phyloP scores from a whole-genome alignment of 2,797 vertebrate species.

The Enteromius trimaculatus region DNA sequence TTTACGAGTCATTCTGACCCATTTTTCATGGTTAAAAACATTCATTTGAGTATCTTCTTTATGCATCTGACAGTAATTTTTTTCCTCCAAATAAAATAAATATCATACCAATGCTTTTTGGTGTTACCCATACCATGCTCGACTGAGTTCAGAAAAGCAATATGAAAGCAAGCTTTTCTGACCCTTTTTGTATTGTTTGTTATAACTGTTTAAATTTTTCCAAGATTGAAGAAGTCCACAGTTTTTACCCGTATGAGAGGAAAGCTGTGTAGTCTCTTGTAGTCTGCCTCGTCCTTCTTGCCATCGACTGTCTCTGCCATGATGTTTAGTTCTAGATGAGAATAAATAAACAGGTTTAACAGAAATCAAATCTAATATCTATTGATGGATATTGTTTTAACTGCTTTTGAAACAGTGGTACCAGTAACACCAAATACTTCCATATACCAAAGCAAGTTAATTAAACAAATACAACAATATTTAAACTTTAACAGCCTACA shows the following conservation, averaged over 20 bases:
- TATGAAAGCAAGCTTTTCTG: not conserved
- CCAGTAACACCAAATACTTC: not conserved
- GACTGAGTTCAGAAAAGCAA: not conserved
- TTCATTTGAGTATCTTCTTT: not conserved
- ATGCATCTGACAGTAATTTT: not conserved
- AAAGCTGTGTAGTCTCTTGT: constrained; percentile 85
- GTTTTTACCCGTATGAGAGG: constrained; percentile 83
- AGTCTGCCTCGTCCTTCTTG: constrained; percentile 85
- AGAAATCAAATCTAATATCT: not conserved
- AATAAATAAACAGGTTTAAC: not conserved
- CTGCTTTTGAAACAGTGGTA: not conserved
- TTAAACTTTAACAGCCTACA: no score
- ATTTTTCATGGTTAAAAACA: not conserved
- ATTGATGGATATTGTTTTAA: no score
- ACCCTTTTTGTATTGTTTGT: not conserved
- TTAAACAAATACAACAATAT: not conserved
- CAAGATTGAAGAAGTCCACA: not conserved
- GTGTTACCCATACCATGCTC: not conserved
- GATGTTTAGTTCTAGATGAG: not conserved
- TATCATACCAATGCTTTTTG: not conserved
- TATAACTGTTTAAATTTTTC: no score
- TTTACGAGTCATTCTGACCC: not conserved
- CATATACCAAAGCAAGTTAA: not conserved
- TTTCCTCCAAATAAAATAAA: not conserved
- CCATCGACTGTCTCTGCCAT: constrained; percentile 74